phyloP scores from a whole-genome alignment of 2,888 invertebrate genomes.

The Rhorus exstirpatorius region DNA sequence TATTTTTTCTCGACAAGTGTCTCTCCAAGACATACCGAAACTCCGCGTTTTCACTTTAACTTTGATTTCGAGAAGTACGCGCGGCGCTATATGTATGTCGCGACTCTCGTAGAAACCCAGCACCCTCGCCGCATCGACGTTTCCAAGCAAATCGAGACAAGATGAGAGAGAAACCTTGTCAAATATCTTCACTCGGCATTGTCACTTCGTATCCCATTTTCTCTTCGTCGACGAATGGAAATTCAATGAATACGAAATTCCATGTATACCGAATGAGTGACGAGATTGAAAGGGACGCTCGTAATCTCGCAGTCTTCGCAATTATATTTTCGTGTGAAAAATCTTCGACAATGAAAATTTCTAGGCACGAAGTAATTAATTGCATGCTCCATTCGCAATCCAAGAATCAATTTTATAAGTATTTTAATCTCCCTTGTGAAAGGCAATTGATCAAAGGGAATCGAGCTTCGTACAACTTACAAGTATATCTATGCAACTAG shows the following conservation, averaged over 20 bases:
- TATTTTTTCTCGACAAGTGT: constrained; percentile 9
- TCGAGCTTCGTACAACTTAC: too few species aligned
- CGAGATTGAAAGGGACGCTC: constrained; percentile 8
- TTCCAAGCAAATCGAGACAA: constrained; percentile 32
- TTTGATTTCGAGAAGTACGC: constrained; percentile 10
- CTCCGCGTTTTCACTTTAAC: constrained; percentile 26
- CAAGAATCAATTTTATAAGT: constrained; percentile 1
- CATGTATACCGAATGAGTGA: constrained; percentile 29
- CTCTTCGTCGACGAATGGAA: constrained; percentile 7
- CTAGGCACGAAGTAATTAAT: not conserved
- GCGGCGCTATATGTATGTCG: not conserved
- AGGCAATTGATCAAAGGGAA: too few species aligned
- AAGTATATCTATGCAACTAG: too few species aligned
- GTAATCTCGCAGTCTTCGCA: not conserved
- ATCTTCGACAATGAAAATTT: constrained; percentile 22
- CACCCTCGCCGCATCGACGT: not conserved
- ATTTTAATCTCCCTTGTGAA: not conserved
- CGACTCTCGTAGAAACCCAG: not conserved
- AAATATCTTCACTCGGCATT: constrained; percentile 32
- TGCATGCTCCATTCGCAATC: not conserved
- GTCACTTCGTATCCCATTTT: constrained; percentile 12
- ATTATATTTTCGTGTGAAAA: constrained; percentile 16
- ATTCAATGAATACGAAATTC: constrained; percentile 58
- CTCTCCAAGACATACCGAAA: constrained; percentile 5
- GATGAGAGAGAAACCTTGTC: not conserved